These are phyloP conservation scores for Bathynomus jamesi DNA, from an alignment of 1,140 invertebrate genomes.

Conservation along the genomic window DNA sequence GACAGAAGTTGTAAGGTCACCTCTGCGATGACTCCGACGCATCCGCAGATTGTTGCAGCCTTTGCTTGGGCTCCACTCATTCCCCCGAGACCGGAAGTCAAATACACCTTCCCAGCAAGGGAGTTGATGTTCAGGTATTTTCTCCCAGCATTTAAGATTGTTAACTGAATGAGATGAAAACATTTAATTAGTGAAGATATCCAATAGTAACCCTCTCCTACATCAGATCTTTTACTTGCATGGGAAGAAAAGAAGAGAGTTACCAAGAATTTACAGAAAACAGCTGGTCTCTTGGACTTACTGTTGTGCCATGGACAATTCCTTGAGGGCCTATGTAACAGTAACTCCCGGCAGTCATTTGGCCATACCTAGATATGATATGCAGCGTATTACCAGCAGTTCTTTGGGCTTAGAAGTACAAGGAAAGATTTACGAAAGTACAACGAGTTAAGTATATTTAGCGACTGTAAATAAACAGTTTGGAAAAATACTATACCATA, in stretches of 20 bases:
- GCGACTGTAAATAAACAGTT: too few species aligned
- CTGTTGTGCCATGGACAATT: slow-evolving; percentile 62
- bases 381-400: background rate
- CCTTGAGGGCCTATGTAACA: slow-evolving; percentile 66
- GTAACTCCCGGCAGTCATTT: slow-evolving; percentile 57
- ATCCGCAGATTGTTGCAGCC: slow-evolving; percentile 57
- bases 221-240: too few species aligned
- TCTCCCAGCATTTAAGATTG: slow-evolving; percentile 57
- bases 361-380: slow-evolving; percentile 46
- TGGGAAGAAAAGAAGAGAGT: too few species aligned
- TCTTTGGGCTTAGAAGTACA: too few species aligned
- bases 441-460: too few species aligned
- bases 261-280: too few species aligned
- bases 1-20: too few species aligned
- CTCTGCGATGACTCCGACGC: slow-evolving; percentile 60
- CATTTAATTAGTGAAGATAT: background rate
- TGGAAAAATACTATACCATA: too few species aligned
- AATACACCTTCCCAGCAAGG: slow-evolving; percentile 54
- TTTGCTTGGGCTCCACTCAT: slow-evolving; percentile 64
- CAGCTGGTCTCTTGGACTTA: too few species aligned
- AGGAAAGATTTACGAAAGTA: too few species aligned
- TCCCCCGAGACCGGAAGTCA: slow-evolving; percentile 59
- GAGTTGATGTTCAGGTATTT: slow-evolving; percentile 51
- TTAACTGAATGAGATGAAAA: slow-evolving; percentile 44
- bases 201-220: too few species aligned